Evolutionary conservation across 2,113 vertebrate genomes (phyloP), one percentile per base, ranked within the genome.

Genomic region (Agapornis roseicollis): DNA sequence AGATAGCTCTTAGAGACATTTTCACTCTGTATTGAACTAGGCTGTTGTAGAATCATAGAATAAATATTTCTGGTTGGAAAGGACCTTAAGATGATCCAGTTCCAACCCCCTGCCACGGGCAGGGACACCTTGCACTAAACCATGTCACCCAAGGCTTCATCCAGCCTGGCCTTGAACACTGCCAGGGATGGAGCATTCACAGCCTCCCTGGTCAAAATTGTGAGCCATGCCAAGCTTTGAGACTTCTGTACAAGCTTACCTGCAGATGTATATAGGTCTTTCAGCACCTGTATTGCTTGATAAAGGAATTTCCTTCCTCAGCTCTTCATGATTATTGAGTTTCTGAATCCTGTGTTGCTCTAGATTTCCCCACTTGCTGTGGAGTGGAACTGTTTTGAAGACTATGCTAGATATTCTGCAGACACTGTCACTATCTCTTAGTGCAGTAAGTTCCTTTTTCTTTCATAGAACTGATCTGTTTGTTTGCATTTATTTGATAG

Each of bases 341-440:
- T 41, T 85, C 56, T 89, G 39, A 82, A 84, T 92, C 84, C 44
- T 76, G 8, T 80, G 71, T 91, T 65, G 24, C 49, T 94, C 69
- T 84, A 99, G 99, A 85, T 99, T 99, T 93, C 99, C 99, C 56
- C 99, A 99, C 82, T 97, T 99, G 95, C 98, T 99, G 17, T 99
- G 99, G 99, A 99, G 99, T 14, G 99, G 99, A 56, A 98, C 98
- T 4, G 99, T 99, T 47, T 95, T 99, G 96, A 99, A 99, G 96
- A 99, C 99, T 81, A 99, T 99, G 99, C 79, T 99, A 94, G 99
- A 99, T 97, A 99, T 99, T 96, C 97, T 99, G 72, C 99, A 99
- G 98, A 99, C 99, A 0, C 98, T 99, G 64, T 99, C 99, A 8
- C 96, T 99, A 39, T 99, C 99, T 3, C 98, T 99, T 49, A 99